Percentiles rank a stretch among this genome's conserved stretches.
These are phyloP conservation scores for Bufo gargarizans DNA, from an alignment of 2,113 vertebrate species.

Conservation along the genomic window DNA sequence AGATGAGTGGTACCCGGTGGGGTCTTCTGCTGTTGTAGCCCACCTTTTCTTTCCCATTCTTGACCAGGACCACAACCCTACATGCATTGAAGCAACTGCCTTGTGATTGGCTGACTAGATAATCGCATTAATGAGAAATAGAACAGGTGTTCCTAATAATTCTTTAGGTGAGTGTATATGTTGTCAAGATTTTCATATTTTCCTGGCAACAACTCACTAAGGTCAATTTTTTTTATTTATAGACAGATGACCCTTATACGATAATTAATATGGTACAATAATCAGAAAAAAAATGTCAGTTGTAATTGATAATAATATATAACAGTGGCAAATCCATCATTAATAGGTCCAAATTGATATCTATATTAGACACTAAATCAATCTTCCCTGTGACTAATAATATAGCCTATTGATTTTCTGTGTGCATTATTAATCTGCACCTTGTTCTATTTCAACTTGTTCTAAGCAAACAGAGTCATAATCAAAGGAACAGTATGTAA, in stretches of 20 bases:
- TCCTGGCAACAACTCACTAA: constrained; percentile 67
- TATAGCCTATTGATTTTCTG: constrained; percentile 78
- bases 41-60: too few relatives aligned
- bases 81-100: too few relatives aligned
- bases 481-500: background rate
- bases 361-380: constrained; percentile 76
- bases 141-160: too few relatives aligned
- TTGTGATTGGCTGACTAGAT: too few relatives aligned
- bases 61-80: too few relatives aligned
- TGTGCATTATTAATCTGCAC: constrained; percentile 73
- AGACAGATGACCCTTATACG: constrained; percentile 61
- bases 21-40: too few relatives aligned
- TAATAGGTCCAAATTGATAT: constrained; percentile 77
- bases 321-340: constrained; percentile 74
- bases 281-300: constrained; percentile 72
- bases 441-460: constrained; percentile 66
- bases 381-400: constrained; percentile 75
- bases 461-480: constrained; percentile 14
- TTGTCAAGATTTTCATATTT: background rate
- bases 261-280: constrained; percentile 63
- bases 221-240: constrained; percentile 67
- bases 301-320: constrained; percentile 73
- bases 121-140: too few relatives aligned
- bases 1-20: too few relatives aligned
- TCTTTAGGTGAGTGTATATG: too few relatives aligned